Conservation (phyloP, 2,113 vertebrate species). For the Sinocyclocheilus rhinocerous region DNA sequence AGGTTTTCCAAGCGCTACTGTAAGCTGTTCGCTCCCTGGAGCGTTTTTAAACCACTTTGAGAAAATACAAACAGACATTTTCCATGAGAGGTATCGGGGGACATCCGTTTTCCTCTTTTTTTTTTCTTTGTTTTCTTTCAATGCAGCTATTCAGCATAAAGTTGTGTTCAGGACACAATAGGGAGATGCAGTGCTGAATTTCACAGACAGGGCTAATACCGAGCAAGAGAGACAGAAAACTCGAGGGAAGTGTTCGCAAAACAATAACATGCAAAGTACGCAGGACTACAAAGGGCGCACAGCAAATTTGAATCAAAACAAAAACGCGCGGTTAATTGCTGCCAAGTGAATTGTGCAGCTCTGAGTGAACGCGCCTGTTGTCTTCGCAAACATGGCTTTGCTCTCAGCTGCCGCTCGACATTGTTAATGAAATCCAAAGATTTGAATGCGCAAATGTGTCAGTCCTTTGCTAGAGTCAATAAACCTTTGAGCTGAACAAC, state of each 20-base stretch:
- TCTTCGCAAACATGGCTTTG: neutral
- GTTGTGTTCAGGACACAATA: neutral
- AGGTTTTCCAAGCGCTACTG: neutral
- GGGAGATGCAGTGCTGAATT: constrained; percentile 5
- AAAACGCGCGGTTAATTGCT: constrained; percentile 28
- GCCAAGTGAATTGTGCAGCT: constrained; percentile 24
- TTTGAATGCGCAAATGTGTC: constrained; percentile 26
- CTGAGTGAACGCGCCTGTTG: neutral
- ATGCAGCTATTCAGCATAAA: neutral
- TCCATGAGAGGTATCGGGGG: constrained; percentile 1
- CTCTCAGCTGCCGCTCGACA: neutral
- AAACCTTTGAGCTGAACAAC: constrained; percentile 21
- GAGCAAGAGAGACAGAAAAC: constrained; percentile 8
- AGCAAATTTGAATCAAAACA: constrained; percentile 25
- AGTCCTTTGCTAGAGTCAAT: constrained; percentile 24
- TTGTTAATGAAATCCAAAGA: constrained; percentile 33
- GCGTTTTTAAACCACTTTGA: neutral
- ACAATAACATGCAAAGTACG: constrained; percentile 31
- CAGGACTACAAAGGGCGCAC: neutral
- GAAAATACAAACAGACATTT: constrained; percentile 34
- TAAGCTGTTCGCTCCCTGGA: neutral
- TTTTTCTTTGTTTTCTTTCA: too few relatives aligned
- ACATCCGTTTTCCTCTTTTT: constrained; percentile 2
- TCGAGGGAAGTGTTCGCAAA: constrained; percentile 18
- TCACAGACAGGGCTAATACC: constrained; percentile 33